Percentiles rank a stretch among this genome's conserved stretches.
These are phyloP conservation scores for Neogale vison DNA, from an alignment of 2,113 vertebrate species.

Conservation along the genomic window DNA sequence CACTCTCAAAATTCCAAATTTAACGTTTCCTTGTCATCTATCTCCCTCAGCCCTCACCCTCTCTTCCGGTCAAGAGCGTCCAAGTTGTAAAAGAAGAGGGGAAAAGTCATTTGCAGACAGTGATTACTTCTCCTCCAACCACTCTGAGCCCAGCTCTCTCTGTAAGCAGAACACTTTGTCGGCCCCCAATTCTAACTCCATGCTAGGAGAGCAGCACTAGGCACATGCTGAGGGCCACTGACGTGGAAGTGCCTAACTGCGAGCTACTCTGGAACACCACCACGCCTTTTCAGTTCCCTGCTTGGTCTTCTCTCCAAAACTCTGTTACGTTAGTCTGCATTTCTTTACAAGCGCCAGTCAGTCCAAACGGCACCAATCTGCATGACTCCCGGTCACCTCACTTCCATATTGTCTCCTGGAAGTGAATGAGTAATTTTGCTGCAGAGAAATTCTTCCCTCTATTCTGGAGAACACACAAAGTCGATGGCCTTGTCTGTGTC, in stretches of 20 bases:
- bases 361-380: neutral
- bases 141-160: neutral
- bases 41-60: neutral
- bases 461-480: conserved; percentile 73
- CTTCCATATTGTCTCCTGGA: neutral
- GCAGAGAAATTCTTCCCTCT: conserved; percentile 44
- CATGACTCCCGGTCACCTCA: neutral
- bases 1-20: neutral
- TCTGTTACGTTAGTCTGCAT: neutral
- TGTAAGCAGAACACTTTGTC: neutral
- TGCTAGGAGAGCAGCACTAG: neutral
- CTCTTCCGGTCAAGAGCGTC: neutral
- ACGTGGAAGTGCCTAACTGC: neutral
- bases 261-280: neutral
- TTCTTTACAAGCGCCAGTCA: neutral
- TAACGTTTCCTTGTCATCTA: neutral
- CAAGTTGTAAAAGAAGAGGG: neutral
- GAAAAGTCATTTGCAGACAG: neutral
- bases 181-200: neutral
- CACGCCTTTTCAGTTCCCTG: neutral
- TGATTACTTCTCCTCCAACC: neutral
- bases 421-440: conserved; percentile 36
- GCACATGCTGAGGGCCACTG: neutral
- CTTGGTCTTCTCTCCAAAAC: neutral
- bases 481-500: conserved; percentile 65